Conservation (phyloP, 1,140 invertebrate genomes). For the Phymastichus coffea region DNA sequence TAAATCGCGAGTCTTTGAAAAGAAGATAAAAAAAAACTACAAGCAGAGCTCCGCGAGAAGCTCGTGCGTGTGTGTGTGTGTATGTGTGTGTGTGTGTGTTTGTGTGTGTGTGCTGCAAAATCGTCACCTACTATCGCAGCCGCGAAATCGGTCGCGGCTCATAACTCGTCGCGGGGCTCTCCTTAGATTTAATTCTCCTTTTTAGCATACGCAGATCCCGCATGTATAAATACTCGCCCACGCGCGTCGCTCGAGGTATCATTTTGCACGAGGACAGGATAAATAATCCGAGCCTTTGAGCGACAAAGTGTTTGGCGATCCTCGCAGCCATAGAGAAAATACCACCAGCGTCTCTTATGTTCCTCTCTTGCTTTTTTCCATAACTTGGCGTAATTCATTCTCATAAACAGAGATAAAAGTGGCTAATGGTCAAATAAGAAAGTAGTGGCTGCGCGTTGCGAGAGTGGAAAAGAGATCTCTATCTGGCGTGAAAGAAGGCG, state of each 20-base stretch:
- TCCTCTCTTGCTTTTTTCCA: too few species aligned
- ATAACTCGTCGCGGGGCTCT: constrained; percentile 18
- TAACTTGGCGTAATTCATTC: too few species aligned
- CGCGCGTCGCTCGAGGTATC: constrained; percentile 46
- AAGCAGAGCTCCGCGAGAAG: background rate
- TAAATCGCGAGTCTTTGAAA: too few species aligned
- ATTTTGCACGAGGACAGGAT: too few species aligned
- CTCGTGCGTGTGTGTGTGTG: background rate
- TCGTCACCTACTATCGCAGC: constrained; percentile 22
- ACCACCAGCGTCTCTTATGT: too few species aligned
- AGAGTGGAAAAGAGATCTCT: constrained; percentile 29
- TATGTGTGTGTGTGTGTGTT: too few species aligned
- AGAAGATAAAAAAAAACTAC: too few species aligned
- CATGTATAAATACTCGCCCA: constrained; percentile 39
- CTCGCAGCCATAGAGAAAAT: too few species aligned
- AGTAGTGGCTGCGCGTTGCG: background rate
- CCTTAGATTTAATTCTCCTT: constrained; percentile 23
- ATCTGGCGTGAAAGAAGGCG: constrained; percentile 37
- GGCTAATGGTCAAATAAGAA: background rate
- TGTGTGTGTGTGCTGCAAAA: too few species aligned
- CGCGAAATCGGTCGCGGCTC: constrained; percentile 5
- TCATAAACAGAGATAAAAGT: constrained; percentile 15
- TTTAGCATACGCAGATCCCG: constrained; percentile 38
- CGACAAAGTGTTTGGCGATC: too few species aligned
- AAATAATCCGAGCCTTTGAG: too few species aligned